Evolutionary conservation across 2,888 invertebrate genomes (phyloP).

Genomic region (Rhopalosiphum nymphaeae): DNA sequence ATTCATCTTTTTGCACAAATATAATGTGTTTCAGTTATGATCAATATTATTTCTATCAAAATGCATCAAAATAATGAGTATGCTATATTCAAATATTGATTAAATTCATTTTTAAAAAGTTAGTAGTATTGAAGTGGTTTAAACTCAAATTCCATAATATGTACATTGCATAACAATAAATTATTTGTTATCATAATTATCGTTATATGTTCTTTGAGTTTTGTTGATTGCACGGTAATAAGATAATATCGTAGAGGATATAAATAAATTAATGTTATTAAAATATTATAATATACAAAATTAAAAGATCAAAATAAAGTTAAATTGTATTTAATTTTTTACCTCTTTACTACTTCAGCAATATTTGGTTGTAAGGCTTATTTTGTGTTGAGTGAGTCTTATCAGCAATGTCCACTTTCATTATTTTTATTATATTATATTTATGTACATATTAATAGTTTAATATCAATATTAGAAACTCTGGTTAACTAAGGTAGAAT

Average conservation of each 20-base stretch:
- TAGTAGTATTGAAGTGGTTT: not conserved
- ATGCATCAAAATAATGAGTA: no score
- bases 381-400: not conserved
- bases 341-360: not conserved
- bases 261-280: not conserved
- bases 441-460: not conserved
- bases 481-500: not conserved
- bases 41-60: not conserved
- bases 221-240: not conserved
- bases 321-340: not conserved
- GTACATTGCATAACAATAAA: not conserved
- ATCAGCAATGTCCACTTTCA: not conserved
- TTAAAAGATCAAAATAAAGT: not conserved
- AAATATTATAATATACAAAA: not conserved
- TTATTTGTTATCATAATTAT: not conserved
- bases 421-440: not conserved
- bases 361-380: not conserved
- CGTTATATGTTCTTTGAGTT: not conserved
- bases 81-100: not conserved
- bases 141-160: not conserved
- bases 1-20: not conserved
- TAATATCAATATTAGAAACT: not conserved
- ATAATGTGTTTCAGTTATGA: not conserved
- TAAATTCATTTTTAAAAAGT: not conserved
- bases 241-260: not conserved